phyloP scores from a whole-genome alignment of 2,888 invertebrate genomes.

The Mellilla xanthometata region DNA sequence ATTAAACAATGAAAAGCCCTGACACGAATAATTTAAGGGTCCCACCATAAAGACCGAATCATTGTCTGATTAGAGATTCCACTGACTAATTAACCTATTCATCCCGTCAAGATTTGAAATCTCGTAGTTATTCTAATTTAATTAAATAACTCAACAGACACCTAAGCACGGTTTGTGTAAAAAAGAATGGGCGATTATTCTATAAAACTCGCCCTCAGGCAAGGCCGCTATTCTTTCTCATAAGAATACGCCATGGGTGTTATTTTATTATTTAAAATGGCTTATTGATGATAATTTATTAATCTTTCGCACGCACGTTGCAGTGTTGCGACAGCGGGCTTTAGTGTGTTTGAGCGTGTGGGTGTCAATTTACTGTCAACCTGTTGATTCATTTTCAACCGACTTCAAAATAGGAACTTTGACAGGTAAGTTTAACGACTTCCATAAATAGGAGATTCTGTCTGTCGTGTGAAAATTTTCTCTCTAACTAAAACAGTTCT shows the following conservation, averaged over 20 bases:
- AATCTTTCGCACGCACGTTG: conserved; percentile 19
- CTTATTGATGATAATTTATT: conserved; percentile 17
- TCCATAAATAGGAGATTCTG: no score
- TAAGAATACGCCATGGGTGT: conserved; percentile 8
- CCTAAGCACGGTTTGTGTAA: conserved; percentile 2
- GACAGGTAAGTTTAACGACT: no score
- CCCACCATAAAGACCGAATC: conserved; percentile 16
- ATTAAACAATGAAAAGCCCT: conserved; percentile 6
- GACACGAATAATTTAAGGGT: conserved; percentile 12
- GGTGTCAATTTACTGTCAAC: no score
- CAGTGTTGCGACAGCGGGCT: conserved; percentile 2
- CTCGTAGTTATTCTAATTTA: conserved; percentile 13
- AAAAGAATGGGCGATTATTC: conserved; percentile 13
- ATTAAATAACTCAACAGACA: conserved; percentile 8
- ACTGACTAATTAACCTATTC: conserved; percentile 8
- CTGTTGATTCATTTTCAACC: no score
- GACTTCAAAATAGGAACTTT: no score
- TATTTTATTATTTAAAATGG: conserved; percentile 5
- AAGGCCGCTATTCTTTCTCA: conserved; percentile 10
- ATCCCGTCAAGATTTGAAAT: conserved; percentile 11
- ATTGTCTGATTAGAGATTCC: conserved; percentile 3
- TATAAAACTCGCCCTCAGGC: conserved; percentile 3
- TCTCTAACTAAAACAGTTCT: no score
- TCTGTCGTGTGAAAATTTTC: no score
- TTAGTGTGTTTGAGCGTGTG: neutral